A percentile compares a stretch with the other conserved stretches of the same genome.
These are phyloP conservation scores for Tetragonula carbonaria DNA, from an alignment of 2,888 invertebrate genomes.

Conservation along the genomic window DNA sequence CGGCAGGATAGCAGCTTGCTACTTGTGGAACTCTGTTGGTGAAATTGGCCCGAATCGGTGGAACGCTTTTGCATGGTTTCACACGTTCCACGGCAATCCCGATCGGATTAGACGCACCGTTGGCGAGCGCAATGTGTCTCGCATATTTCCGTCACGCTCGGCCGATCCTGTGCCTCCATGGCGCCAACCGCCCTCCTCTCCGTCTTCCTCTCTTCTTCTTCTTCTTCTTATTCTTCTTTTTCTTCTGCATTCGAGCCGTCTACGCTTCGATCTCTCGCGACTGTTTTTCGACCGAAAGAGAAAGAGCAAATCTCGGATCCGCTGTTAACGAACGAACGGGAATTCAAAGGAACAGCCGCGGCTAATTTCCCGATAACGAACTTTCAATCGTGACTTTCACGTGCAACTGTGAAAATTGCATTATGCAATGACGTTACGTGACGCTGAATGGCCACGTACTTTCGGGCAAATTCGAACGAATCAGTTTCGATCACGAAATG, in stretches of 20 bases:
- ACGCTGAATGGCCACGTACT: not conserved
- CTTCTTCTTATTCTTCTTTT: not conserved
- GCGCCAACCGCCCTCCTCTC: slow-evolving; percentile 67
- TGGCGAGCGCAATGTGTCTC: slow-evolving; percentile 79
- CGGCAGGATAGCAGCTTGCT: not conserved
- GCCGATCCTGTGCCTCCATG: slow-evolving; percentile 71
- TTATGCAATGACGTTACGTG: not conserved
- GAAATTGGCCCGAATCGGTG: slow-evolving; percentile 60
- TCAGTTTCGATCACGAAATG: too few species aligned
- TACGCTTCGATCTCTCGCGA: slow-evolving; percentile 21
- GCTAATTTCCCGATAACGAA: slow-evolving; percentile 30
- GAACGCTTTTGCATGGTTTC: slow-evolving; percentile 63
- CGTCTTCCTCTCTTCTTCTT: slow-evolving; percentile 31
- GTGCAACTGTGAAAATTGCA: not conserved
- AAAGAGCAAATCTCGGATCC: slow-evolving; percentile 14
- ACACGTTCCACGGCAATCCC: slow-evolving; percentile 68
- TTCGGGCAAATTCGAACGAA: not conserved
- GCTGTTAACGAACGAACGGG: slow-evolving; percentile 52
- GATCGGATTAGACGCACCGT: slow-evolving; percentile 75
- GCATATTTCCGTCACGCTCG: slow-evolving; percentile 82
- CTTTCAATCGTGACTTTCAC: not conserved
- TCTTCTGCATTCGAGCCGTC: slow-evolving; percentile 3
- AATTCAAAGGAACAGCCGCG: slow-evolving; percentile 51
- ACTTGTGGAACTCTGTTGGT: slow-evolving; percentile 33
- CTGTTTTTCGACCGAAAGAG: slow-evolving; percentile 12